Base-by-base conservation (phyloP, 1,140 invertebrate genomes). In the Micrasema minimum region DNA sequence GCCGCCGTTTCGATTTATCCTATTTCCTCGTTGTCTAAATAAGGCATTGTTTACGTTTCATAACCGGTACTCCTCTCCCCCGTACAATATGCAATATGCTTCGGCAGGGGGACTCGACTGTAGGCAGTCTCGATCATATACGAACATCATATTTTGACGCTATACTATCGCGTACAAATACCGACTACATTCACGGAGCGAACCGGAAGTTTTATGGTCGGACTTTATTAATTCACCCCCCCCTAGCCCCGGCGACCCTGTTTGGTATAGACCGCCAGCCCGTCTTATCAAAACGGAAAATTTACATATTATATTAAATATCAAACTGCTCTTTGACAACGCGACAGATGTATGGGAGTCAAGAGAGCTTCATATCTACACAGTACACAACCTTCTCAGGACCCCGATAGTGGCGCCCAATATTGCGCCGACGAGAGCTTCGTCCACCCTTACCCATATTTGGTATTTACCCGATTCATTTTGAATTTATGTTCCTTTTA, bases 301-400 rank as follows among this genome's bases (percentile, higher is more conserved):
- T 71, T 74, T 70, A 62, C 69, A 74, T 74, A 74, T 74, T 74
- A 71, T 74, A 74, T 74, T 71, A 71, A 74, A 74, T 74, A 70
- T 69, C 55, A 72, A 68, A 72, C 57, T 41, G 71, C 48, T 45
- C 16, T 50, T n/a, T 55, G 61, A 46, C 50, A 53, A 41, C 20
- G 70, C 70, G 46, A n/a, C 70, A 72, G 64, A 59, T 72, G 70
- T 50, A 59, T 38, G 64, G 48, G 14, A 46, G 41, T 37, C 12
- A 12, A 23, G 51, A 22, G 22, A 55, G 12, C 51, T 6, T 11
- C 11, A 38, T 45, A 45, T 22, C 7, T 12, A 22, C 20, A 16
- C 22, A 12, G 7, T 59, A 37, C 37, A n/a, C n/a, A n/a, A n/a
- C n/a, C n/a, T n/a, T n/a, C n/a, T n/a, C n/a, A n/a, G n/a, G n/a